Evolutionary conservation across 2,888 invertebrate genomes (phyloP).

Genomic region (Melanargia galathea): DNA sequence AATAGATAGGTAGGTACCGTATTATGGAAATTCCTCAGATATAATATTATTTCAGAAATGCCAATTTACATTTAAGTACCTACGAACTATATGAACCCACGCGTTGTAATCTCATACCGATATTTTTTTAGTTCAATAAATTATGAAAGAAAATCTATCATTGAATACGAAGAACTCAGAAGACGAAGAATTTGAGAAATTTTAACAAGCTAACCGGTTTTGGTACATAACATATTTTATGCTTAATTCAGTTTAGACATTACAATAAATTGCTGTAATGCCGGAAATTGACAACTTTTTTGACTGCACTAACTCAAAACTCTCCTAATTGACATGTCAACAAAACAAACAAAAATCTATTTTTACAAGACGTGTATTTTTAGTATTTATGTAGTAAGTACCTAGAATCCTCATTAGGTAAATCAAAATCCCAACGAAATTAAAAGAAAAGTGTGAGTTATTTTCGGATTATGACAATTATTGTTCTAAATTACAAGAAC

Average conservation of each 20-base stretch:
- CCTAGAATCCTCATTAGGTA: too few species aligned
- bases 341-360: background rate
- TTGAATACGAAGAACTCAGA: conserved; percentile 28
- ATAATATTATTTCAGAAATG: conserved; percentile 38
- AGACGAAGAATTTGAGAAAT: conserved; percentile 13
- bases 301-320: background rate
- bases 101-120: conserved; percentile 35
- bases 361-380: too few species aligned
- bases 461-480: too few species aligned
- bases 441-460: too few species aligned
- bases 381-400: too few species aligned
- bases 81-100: conserved; percentile 31
- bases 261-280: conserved; percentile 6
- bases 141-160: conserved; percentile 34
- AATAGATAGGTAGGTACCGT: conserved; percentile 40
- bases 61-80: conserved; percentile 40
- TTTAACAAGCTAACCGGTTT: conserved; percentile 18
- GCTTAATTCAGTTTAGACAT: conserved; percentile 14
- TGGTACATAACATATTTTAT: conserved; percentile 4
- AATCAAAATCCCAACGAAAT: too few species aligned
- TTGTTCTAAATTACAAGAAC: too few species aligned
- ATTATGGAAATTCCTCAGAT: conserved; percentile 38
- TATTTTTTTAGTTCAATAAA: conserved; percentile 37
- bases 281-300: background rate
- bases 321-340: background rate